Conservation (phyloP, 2,113 vertebrate species). For the Piprites chloris region DNA sequence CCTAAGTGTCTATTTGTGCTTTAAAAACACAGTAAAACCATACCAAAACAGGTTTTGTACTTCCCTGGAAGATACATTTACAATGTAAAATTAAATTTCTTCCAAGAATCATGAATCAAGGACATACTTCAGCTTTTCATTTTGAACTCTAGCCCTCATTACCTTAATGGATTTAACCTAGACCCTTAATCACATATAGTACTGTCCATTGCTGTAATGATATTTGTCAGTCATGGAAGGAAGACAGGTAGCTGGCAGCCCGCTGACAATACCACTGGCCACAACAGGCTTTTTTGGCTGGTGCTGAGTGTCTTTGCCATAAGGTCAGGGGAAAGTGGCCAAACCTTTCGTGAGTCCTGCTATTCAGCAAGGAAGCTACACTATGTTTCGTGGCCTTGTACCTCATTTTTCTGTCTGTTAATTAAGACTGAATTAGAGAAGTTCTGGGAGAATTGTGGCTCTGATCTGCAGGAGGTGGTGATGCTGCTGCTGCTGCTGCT, state of each 20-base stretch:
- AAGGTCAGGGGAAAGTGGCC: background rate
- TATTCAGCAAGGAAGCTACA: background rate
- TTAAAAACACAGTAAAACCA: background rate
- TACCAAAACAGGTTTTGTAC: background rate
- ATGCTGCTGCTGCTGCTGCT: constrained; percentile 36
- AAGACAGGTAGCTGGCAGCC: background rate
- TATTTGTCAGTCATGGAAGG: background rate
- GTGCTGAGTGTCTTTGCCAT: rapidly evolving
- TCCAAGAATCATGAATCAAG: background rate
- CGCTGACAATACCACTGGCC: background rate
- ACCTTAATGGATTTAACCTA: background rate
- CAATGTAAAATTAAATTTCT: background rate
- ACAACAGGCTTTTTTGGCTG: background rate
- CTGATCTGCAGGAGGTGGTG: constrained; percentile 58
- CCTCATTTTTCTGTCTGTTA: constrained; percentile 59
- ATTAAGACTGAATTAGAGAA: constrained; percentile 47
- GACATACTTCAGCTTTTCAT: background rate
- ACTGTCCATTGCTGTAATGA: background rate
- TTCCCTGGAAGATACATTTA: background rate
- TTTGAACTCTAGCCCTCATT: background rate
- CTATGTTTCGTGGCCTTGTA: background rate
- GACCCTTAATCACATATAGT: background rate
- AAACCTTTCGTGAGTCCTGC: background rate
- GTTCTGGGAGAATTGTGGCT: background rate
- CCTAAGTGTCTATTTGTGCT: background rate